Evolutionary conservation across 2,888 invertebrate genomes (phyloP).

Genomic region (Caenorhabditis drosophilae): DNA sequence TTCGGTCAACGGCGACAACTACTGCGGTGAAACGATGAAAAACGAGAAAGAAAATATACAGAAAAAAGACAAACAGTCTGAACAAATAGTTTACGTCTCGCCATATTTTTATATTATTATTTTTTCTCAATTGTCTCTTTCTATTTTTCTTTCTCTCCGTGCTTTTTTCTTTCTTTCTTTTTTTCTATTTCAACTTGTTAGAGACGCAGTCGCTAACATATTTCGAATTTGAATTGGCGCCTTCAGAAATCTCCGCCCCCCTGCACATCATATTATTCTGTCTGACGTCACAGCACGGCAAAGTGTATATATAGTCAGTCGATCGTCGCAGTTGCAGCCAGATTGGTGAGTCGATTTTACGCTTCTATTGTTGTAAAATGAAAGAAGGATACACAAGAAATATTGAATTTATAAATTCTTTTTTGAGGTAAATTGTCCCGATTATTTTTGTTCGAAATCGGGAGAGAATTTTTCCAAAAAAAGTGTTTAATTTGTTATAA

Average conservation of each 20-base stretch:
- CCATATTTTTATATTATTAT: not conserved
- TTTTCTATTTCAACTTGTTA: too few species aligned
- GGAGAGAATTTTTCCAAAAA: too few species aligned
- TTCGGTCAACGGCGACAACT: too few species aligned
- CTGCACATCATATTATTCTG: conserved; percentile 19
- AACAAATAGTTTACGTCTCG: not conserved
- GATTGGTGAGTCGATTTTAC: conserved; percentile 40
- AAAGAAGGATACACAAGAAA: too few species aligned
- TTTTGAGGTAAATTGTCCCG: too few species aligned
- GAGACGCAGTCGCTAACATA: not conserved
- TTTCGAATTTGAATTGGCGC: not conserved
- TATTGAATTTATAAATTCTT: not conserved
- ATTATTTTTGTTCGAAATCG: too few species aligned
- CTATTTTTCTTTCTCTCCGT: too few species aligned
- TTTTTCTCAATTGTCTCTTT: too few species aligned
- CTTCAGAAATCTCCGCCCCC: conserved; percentile 22
- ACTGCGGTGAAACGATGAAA: too few species aligned
- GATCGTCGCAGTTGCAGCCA: conserved; percentile 36
- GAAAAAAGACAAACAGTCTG: not conserved
- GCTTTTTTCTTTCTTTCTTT: too few species aligned
- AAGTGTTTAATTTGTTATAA: not conserved
- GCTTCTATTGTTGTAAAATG: conserved; percentile 3
- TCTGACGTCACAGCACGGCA: conserved; percentile 46
- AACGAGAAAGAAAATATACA: not conserved
- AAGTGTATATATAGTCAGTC: conserved; percentile 59